Evolutionary conservation across 2,113 vertebrate genomes (phyloP).

Genomic region (Clarias batrachus): DNA sequence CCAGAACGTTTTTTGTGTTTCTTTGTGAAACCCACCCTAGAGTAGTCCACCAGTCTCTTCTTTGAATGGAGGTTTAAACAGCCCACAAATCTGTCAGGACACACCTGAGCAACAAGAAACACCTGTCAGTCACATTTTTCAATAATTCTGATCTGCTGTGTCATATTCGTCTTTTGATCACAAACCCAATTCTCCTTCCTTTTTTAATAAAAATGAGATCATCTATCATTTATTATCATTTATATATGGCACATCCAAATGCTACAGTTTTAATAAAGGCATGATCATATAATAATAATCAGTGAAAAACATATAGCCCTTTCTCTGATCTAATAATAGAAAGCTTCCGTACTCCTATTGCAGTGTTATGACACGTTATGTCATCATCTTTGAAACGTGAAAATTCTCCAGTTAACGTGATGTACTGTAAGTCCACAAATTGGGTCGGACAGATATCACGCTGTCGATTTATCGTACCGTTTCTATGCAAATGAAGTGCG

Average conservation of each 20-base stretch:
- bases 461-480: slow-evolving; percentile 3
- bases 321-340: not conserved
- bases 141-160: not conserved
- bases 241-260: not conserved
- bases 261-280: not conserved
- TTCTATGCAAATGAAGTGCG: not conserved
- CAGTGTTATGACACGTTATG: not conserved
- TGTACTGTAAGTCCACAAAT: not conserved
- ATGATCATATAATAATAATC: not conserved
- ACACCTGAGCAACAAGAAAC: not conserved
- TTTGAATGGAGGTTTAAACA: not conserved
- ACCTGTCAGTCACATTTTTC: not conserved
- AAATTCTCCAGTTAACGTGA: not conserved
- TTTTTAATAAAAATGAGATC: not conserved
- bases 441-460: not conserved
- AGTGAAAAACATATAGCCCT: not conserved
- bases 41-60: not conserved
- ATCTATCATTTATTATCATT: not conserved
- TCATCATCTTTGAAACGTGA: not conserved
- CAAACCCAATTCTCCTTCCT: not conserved
- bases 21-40: not conserved
- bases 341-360: no score
- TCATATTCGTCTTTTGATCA: not conserved
- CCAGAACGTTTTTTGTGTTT: not conserved
- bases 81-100: not conserved